These are phyloP conservation scores for Xyrauchen texanus DNA, from an alignment of 2,113 vertebrate species.

Conservation along the genomic window DNA sequence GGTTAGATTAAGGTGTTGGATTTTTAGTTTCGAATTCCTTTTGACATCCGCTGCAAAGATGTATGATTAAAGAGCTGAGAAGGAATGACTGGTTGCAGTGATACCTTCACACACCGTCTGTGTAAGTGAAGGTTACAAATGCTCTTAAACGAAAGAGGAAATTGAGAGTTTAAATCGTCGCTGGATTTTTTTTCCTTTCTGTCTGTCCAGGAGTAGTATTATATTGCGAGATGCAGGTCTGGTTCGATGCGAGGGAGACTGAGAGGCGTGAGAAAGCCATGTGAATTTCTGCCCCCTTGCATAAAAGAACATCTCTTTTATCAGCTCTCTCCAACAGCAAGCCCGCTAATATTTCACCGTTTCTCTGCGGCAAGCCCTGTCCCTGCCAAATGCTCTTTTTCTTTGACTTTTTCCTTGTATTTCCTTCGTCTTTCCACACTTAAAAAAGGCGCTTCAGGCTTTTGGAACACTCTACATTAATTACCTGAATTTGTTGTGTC, in stretches of 20 bases:
- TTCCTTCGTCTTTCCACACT: constrained; percentile 24
- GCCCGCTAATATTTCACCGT: constrained; percentile 48
- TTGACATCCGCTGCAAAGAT: neutral
- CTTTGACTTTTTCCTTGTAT: constrained; percentile 21
- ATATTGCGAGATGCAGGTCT: constrained; percentile 49
- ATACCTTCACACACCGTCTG: constrained; percentile 26
- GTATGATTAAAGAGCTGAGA: neutral
- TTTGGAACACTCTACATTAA: neutral
- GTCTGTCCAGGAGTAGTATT: constrained; percentile 43
- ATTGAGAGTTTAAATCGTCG: constrained; percentile 49
- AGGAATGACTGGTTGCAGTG: neutral
- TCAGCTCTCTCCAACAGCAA: constrained; percentile 52
- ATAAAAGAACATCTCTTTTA: constrained; percentile 43
- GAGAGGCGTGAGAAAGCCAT: constrained; percentile 56
- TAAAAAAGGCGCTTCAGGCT: neutral
- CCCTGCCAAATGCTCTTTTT: constrained; percentile 46
- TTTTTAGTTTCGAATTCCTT: neutral
- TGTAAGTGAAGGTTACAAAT: constrained; percentile 44
- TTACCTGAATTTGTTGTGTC: neutral
- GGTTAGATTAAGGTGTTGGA: too few species aligned
- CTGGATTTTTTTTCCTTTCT: constrained; percentile 34
- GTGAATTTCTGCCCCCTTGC: constrained; percentile 31
- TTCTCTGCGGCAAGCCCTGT: constrained; percentile 54
- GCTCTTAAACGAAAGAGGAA: constrained; percentile 47
- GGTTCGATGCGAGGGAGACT: constrained; percentile 38